A percentile compares a stretch with the other conserved stretches of the same genome.
These are phyloP conservation scores for Drosophila merina DNA, from an alignment of 2,888 invertebrate species.

Conservation along the genomic window DNA sequence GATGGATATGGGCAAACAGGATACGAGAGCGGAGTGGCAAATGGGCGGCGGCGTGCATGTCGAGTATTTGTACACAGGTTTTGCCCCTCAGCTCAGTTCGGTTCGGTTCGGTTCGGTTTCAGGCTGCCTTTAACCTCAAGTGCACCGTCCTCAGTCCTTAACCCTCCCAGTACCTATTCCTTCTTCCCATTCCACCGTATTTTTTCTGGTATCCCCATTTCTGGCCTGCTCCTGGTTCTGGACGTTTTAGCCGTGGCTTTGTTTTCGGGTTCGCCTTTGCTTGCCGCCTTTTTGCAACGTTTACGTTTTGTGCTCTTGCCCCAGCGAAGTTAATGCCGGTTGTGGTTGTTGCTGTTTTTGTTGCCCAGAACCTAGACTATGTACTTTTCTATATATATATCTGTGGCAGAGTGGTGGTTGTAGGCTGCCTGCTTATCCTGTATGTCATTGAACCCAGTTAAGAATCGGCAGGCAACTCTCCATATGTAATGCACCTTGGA, in stretches of 20 bases:
- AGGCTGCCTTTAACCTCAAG: constrained; percentile 61
- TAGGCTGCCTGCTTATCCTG: constrained; percentile 69
- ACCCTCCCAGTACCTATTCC: constrained; percentile 2
- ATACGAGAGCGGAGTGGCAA: constrained; percentile 30
- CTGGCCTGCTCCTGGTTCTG: constrained; percentile 41
- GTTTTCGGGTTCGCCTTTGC: constrained; percentile 70
- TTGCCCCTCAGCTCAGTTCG: constrained; percentile 23
- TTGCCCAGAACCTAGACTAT: constrained; percentile 3
- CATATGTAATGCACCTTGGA: constrained; percentile 56
- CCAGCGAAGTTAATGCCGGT: constrained; percentile 63
- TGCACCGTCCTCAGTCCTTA: constrained; percentile 28
- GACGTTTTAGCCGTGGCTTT: constrained; percentile 68
- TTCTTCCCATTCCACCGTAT: constrained; percentile 1
- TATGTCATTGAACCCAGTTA: constrained; percentile 69
- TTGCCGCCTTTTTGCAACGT: constrained; percentile 71
- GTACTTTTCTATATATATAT: background rate
- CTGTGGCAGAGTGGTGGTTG: constrained; percentile 42
- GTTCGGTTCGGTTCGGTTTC: constrained; percentile 30
- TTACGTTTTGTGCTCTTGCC: constrained; percentile 64
- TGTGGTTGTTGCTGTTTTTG: constrained; percentile 51
- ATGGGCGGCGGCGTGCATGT: constrained; percentile 41
- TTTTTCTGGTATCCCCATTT: constrained; percentile 36
- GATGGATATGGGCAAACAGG: constrained; percentile 42
- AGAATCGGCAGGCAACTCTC: constrained; percentile 50
- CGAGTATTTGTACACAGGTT: constrained; percentile 52